Base-by-base conservation (phyloP, 2,888 invertebrate genomes). In the Harpalus rufipes region DNA sequence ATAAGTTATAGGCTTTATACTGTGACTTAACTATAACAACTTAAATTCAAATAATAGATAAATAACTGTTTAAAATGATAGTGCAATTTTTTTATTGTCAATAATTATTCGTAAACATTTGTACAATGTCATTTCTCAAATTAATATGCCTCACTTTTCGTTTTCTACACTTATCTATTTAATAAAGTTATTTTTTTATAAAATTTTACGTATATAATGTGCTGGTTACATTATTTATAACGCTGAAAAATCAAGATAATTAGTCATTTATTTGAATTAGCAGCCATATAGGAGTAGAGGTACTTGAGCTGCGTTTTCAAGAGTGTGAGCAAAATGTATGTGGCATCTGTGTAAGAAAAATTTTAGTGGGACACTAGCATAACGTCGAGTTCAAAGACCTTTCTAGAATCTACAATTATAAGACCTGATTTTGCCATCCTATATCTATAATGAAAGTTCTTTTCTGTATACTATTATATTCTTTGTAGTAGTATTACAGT, bases 321-420 rank as follows among this genome's bases (percentile, higher is more conserved):
- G 58, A 72, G 72, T 82, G 58, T 56, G 72, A 82, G 68, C 82
- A 68, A 58, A 44, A 51, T 72, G 18, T 81, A 65, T 81, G 58
- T 74, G 58, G 76, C 81, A 68, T 68, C 81, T 56, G 65, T 21
- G 81, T 68, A 68, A 81, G 68, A 81, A 74, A 61, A 74, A 83
- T 84, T 61, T 84, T 83, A 81, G 84, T 84, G 63, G 84, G 78
- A 84, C 84, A 84, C 84, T 25, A 44, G 21, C 84, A 78, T 84
- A 84, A 78, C 84, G 56, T 18, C 39, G 74, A 84, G 84, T 84
- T 84, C 84, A 84, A 78, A 84, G 84, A 84, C 84, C 84, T 84
- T 82, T 82, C 84, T 78, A 80, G 78, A 84, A 84, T 78, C 58
- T 83, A 59, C 61, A 59, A 83, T 21, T 84, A 65, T 78, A 56